These are phyloP conservation scores for Dromius quadrimaculatus DNA, from an alignment of 2,888 invertebrate genomes.

Conservation along the genomic window DNA sequence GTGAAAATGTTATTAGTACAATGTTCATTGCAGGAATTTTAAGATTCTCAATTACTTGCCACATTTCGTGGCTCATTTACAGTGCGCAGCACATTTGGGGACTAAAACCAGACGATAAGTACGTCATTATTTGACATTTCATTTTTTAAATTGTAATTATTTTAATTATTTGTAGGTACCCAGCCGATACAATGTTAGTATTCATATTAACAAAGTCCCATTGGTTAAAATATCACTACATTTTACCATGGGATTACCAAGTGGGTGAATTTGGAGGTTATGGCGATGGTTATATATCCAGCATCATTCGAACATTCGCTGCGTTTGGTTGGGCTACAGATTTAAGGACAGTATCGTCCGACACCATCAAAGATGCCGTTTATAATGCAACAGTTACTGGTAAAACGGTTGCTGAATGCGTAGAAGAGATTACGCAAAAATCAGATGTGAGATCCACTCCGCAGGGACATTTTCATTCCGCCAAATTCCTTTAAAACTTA, in stretches of 20 bases:
- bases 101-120: conserved; percentile 77
- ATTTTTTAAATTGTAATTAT: too few relatives aligned
- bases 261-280: conserved; percentile 86
- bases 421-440: conserved; percentile 21
- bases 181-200: conserved; percentile 79
- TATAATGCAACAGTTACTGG: conserved; percentile 26
- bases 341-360: conserved; percentile 70
- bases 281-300: conserved; percentile 75
- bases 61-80: conserved; percentile 79
- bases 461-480: conserved; percentile 26
- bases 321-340: conserved; percentile 76
- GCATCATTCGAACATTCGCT: conserved; percentile 78
- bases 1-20: conserved; percentile 74
- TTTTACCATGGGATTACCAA: conserved; percentile 84
- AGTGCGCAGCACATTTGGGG: conserved; percentile 82
- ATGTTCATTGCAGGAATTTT: conserved; percentile 78
- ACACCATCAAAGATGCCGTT: conserved; percentile 39
- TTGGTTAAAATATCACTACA: conserved; percentile 86
- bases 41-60: conserved; percentile 74
- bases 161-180: conserved; percentile 68
- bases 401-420: conserved; percentile 37
- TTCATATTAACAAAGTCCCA: conserved; percentile 81
- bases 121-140: conserved; percentile 68
- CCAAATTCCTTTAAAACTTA: conserved; percentile 35
- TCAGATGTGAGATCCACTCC: not conserved